Evolutionary conservation across 30 jellyfish, hydroid and myxozoan genomes (phyloP).

Genomic region (Turritopsis rubra): DNA sequence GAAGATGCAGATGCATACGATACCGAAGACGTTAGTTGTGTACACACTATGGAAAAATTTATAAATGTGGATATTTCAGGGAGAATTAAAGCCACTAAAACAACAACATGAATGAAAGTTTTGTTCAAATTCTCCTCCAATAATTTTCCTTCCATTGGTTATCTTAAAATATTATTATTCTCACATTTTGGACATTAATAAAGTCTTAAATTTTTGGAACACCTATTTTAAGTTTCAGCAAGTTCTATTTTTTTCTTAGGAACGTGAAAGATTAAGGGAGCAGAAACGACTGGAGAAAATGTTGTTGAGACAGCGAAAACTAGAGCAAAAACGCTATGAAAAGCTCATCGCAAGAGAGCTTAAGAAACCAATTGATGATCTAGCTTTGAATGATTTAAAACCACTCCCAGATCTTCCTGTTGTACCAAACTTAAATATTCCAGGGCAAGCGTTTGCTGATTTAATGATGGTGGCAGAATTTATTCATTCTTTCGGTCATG

Average conservation of each 20-base stretch:
- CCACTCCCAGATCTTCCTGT: slow-evolving; percentile 78
- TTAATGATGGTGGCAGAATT: slow-evolving; percentile 88
- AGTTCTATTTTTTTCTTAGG: slow-evolving; percentile 26
- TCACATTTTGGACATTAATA: too few species aligned
- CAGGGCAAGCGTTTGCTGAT: slow-evolving; percentile 93
- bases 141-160: too few species aligned
- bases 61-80: too few species aligned
- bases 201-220: too few species aligned
- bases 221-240: neutral
- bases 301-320: slow-evolving; percentile 67
- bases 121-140: too few species aligned
- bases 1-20: too few species aligned
- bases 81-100: too few species aligned
- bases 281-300: slow-evolving; percentile 68
- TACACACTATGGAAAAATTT: too few species aligned
- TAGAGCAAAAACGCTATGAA: slow-evolving; percentile 88
- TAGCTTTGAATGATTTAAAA: slow-evolving; percentile 71
- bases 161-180: too few species aligned
- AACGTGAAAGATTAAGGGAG: slow-evolving; percentile 70
- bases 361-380: slow-evolving; percentile 91
- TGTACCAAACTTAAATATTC: slow-evolving; percentile 62
- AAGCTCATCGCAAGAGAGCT: slow-evolving; percentile 67
- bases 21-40: too few species aligned
- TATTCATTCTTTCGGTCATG: slow-evolving; percentile 92
- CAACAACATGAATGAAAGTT: too few species aligned